Conservation (phyloP, 2,888 invertebrate species). For the Agrotis exclamationis region DNA sequence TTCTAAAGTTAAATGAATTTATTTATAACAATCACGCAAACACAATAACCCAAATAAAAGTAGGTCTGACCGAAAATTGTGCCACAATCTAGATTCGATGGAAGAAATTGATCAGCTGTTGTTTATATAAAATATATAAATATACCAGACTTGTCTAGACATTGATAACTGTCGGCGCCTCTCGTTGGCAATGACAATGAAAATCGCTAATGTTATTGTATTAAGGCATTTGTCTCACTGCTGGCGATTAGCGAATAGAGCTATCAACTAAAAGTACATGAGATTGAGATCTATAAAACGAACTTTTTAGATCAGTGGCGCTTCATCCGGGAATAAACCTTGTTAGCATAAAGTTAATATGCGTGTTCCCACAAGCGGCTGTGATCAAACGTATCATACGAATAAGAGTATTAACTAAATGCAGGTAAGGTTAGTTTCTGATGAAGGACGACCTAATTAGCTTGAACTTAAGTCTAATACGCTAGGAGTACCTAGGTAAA, state of each 20-base stretch:
- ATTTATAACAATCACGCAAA: conserved; percentile 35
- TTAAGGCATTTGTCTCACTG: not conserved
- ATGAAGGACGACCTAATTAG: too few species aligned
- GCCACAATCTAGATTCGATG: conserved; percentile 9
- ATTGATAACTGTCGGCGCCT: conserved; percentile 60
- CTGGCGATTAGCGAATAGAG: not conserved
- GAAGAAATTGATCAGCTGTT: conserved; percentile 49
- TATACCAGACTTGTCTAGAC: conserved; percentile 72
- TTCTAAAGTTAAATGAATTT: conserved; percentile 5
- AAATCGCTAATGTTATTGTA: conserved; percentile 59
- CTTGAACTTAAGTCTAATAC: too few species aligned
- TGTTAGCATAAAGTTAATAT: too few species aligned
- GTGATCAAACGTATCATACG: too few species aligned
- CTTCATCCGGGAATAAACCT: too few species aligned
- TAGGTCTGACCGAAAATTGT: conserved; percentile 16
- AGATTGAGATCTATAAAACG: too few species aligned
- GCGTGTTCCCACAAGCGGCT: too few species aligned
- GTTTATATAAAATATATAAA: conserved; percentile 55
- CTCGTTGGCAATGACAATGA: conserved; percentile 72
- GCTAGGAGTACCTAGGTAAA: too few species aligned
- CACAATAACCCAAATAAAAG: conserved; percentile 22
- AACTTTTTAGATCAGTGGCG: too few species aligned
- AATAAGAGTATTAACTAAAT: too few species aligned
- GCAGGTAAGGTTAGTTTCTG: too few species aligned
- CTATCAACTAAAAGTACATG: not conserved